Evolutionary conservation across 1,140 invertebrate species (phyloP).

Genomic region (Teleopsis dalmanni): DNA sequence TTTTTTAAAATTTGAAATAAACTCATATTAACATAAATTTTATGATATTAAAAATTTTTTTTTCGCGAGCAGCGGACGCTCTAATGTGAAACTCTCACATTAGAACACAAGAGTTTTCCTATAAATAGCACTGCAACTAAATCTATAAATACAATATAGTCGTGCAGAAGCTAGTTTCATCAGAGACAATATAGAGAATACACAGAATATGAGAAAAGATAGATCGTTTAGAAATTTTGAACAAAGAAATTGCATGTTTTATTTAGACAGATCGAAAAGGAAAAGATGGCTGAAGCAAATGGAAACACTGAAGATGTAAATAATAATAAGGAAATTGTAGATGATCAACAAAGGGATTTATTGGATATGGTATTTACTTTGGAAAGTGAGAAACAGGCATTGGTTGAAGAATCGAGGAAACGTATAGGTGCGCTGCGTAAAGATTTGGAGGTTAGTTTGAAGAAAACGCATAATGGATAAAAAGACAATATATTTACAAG

Average conservation of each 20-base stretch:
- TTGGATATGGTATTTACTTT: slow-evolving; percentile 40
- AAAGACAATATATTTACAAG: neutral
- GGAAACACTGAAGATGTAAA: slow-evolving; percentile 28
- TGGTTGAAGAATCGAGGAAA: slow-evolving; percentile 39
- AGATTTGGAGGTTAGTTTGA: slow-evolving; percentile 41
- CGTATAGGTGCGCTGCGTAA: slow-evolving; percentile 35
- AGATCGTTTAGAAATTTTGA: slow-evolving; percentile 6
- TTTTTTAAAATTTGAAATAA: too few relatives aligned
- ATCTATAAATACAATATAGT: too few relatives aligned
- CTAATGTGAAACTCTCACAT: too few relatives aligned
- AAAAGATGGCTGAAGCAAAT: slow-evolving; percentile 25
- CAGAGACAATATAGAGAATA: neutral
- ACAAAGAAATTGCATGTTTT: too few relatives aligned
- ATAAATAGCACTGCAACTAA: too few relatives aligned
- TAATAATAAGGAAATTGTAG: slow-evolving; percentile 26
- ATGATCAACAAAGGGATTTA: slow-evolving; percentile 27
- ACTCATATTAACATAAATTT: too few relatives aligned
- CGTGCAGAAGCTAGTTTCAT: too few relatives aligned
- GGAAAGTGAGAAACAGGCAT: slow-evolving; percentile 40
- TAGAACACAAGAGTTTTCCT: too few relatives aligned
- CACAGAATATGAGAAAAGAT: neutral
- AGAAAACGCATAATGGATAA: neutral
- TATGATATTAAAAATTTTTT: too few relatives aligned
- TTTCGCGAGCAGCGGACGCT: too few relatives aligned
- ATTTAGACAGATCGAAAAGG: too few relatives aligned